Evolutionary conservation across 2,797 vertebrate species (phyloP).

Genomic region (Scolopax rusticola): DNA sequence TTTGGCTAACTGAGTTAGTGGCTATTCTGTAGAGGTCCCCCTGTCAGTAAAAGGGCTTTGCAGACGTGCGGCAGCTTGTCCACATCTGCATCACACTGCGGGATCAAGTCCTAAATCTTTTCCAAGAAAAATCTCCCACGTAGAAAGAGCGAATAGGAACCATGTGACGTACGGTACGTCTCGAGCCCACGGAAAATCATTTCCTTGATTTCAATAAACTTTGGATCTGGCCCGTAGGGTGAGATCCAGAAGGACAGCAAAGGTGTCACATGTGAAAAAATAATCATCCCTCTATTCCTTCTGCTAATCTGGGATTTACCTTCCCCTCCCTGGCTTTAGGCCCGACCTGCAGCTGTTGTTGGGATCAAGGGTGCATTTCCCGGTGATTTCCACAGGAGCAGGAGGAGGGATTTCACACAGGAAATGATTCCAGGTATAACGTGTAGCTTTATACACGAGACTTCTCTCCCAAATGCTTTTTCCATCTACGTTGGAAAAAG

Average conservation of each 20-base stretch:
- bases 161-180: not conserved
- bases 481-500: not conserved
- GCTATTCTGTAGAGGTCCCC: not conserved
- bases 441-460: not conserved
- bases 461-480: not conserved
- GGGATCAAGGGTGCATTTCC: not conserved
- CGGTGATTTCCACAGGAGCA: not conserved
- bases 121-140: not conserved
- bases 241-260: not conserved
- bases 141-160: not conserved
- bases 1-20: not conserved
- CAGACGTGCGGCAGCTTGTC: not conserved
- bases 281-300: not conserved
- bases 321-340: not conserved
- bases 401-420: not conserved
- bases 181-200: not conserved
- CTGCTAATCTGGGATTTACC: not conserved
- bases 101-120: not conserved
- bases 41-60: not conserved
- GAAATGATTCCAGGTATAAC: rapidly evolving
- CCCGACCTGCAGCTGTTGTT: not conserved
- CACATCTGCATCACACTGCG: not conserved
- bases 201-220: not conserved
- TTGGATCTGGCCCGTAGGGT: not conserved
- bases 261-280: not conserved